Evolutionary conservation across 1,140 invertebrate genomes (phyloP).

Genomic region (Caenorhabditis latens): DNA sequence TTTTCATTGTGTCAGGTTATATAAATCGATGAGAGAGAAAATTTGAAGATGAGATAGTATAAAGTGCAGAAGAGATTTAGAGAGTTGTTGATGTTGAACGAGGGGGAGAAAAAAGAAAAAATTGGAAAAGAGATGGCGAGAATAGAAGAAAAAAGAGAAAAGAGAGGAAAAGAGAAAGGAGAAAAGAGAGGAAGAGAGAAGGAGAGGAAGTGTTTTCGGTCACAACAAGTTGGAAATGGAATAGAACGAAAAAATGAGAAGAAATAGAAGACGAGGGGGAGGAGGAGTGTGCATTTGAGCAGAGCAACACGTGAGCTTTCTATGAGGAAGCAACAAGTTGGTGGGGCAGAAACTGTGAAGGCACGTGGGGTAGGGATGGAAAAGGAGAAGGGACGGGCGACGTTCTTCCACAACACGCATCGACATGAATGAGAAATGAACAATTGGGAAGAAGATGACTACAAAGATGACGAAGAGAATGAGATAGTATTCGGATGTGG

Average conservation of each 20-base stretch:
- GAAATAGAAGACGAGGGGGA: not conserved
- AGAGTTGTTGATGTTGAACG: not conserved
- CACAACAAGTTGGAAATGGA: constrained; percentile 34
- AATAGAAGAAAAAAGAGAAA: not conserved
- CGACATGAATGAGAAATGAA: not conserved
- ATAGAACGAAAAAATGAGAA: not conserved
- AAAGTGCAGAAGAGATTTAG: not conserved
- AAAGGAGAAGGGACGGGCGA: not conserved
- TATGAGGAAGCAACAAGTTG: not conserved
- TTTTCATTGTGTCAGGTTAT: not conserved
- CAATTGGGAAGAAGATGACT: not conserved
- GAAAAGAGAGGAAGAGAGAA: not conserved
- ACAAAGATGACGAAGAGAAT: not conserved
- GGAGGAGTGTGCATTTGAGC: not conserved
- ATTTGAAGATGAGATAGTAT: not conserved
- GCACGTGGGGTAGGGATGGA: not conserved
- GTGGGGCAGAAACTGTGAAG: not conserved
- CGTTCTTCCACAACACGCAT: not conserved
- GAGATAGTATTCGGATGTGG: not conserved
- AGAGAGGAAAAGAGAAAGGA: not conserved
- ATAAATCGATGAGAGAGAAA: not conserved
- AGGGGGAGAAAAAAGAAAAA: not conserved
- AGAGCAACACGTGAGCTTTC: not conserved
- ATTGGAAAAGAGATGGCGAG: too few species aligned
- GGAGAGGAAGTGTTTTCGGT: not conserved